Base-by-base conservation (phyloP, 2,113 vertebrate genomes). In the Brachyhypopomus occidentalis region DNA sequence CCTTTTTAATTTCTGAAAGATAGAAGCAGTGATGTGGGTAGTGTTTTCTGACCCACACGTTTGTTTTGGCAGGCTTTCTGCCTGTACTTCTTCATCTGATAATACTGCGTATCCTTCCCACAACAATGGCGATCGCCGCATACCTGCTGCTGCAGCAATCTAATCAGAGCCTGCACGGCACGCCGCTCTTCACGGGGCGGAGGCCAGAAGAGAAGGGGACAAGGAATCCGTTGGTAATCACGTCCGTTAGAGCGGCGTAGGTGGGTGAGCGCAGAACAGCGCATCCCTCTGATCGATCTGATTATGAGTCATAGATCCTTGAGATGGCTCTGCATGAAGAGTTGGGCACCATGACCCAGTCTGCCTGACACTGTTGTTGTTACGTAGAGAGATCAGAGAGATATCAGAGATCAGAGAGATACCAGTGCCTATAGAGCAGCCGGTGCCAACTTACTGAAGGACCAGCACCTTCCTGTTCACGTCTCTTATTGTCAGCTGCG, bases 311-410 rank as follows among this genome's bases (percentile, higher is more conserved):
- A 48, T 70, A 81, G 71, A 86, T 83, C 66, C 27, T 80, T 76
- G 63, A 66, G 27, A 75, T 62, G 64, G 79, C 71, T 76, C 75
- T 78, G 77, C 60, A 84, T 72, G 66, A 69, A 0, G 55, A 20
- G 45, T 63, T 83, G 78, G 75, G 62, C 23, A 72, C 62, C 17
- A 75, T 81, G 72, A 83, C 66, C 73, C 62, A 63, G 66, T 66
- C 77, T 85, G 74, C 78, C 84, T 77, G 64, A 11, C 45, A 27
- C 63, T 72, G 55, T 64, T 84, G 82, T 85, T 88, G 85, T 86
- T 87, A 30, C 3, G 84, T 83, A 75, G 80, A 59, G 23, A 72
- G 1, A 56, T 52, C 5, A 55, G 84, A 75, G 80, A 59, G 23
- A 72, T 1, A 56, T 52, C 5, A 55, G 72, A n/a, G 60, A 86